phyloP scores from a whole-genome alignment of 2,888 invertebrate species.

The Steinernema carpocapsae region DNA sequence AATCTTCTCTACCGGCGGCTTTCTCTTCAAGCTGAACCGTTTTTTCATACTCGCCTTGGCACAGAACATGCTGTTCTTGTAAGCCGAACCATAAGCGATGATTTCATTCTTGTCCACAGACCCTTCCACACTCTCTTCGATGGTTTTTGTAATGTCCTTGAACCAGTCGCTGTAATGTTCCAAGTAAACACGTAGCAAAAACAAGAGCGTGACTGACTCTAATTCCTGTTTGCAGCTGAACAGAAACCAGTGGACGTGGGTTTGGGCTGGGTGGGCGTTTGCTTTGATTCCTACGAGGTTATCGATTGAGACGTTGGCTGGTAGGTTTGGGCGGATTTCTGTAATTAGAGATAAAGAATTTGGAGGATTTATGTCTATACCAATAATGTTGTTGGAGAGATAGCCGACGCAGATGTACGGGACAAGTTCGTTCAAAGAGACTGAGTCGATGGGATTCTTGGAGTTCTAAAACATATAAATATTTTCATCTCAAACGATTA shows the following conservation, averaged over 20 bases:
- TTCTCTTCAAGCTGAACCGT: background rate
- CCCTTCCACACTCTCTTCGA: conserved; percentile 23
- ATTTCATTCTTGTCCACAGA: conserved; percentile 1
- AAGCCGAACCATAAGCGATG: conserved; percentile 4
- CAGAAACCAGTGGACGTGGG: conserved; percentile 67
- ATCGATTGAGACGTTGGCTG: conserved; percentile 63
- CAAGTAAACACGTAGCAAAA: background rate
- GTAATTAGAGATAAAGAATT: conserved; percentile 64
- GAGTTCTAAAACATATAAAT: conserved; percentile 64
- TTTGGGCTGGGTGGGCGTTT: conserved; percentile 58
- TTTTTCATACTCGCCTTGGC: conserved; percentile 22
- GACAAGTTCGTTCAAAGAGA: conserved; percentile 64
- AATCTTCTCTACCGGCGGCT: background rate
- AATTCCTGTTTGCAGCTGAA: conserved; percentile 63
- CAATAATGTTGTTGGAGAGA: conserved; percentile 35
- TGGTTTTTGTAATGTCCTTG: conserved; percentile 30
- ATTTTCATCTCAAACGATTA: no score
- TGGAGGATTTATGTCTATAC: background rate
- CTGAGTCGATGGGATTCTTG: conserved; percentile 57
- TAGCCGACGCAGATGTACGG: conserved; percentile 67
- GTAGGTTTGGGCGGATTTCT: conserved; percentile 58
- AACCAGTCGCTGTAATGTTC: conserved; percentile 19
- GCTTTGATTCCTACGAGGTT: conserved; percentile 67
- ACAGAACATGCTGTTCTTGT: conserved; percentile 12
- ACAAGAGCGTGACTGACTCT: conserved; percentile 50